A percentile compares a stretch with the other conserved stretches of the same genome.
Conservation (phyloP, 1,140 invertebrate genomes). For the Pectinophora gossypiella region DNA sequence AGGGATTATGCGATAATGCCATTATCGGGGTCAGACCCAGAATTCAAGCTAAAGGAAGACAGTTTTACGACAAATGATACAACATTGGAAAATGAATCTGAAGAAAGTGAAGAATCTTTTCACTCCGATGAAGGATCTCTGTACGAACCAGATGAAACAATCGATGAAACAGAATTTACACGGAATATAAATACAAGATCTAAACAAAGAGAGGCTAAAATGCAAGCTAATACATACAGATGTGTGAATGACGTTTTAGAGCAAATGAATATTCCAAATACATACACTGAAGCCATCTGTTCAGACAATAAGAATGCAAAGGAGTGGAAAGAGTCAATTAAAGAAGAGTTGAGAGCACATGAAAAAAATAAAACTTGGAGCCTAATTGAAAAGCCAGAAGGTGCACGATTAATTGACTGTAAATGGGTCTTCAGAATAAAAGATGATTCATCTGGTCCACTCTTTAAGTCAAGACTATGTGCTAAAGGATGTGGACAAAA, state of each 20-base stretch:
- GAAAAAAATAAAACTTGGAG: background rate
- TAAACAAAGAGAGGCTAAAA: background rate
- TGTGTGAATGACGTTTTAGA: background rate
- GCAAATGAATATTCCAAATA: background rate
- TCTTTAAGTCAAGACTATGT: constrained; percentile 34
- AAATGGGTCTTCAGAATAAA: background rate
- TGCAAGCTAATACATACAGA: background rate
- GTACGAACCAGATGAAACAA: background rate
- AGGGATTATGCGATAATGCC: background rate
- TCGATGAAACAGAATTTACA: background rate
- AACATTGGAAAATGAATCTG: background rate
- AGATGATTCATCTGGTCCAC: background rate
- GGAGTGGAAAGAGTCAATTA: no score
- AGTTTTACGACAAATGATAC: background rate
- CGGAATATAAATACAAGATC: no score
- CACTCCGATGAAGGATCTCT: background rate
- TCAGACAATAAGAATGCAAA: background rate
- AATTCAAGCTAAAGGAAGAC: background rate
- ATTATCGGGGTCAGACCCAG: background rate
- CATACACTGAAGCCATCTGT: background rate
- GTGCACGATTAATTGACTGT: background rate
- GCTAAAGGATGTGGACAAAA: constrained; percentile 35
- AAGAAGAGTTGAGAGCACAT: no score
- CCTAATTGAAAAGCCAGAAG: background rate
- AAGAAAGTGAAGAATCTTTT: background rate